Percentiles rank a stretch among this genome's conserved stretches.
Evolutionary conservation across 2,888 invertebrate genomes (phyloP).

Genomic region (Serripes groenlandicus): DNA sequence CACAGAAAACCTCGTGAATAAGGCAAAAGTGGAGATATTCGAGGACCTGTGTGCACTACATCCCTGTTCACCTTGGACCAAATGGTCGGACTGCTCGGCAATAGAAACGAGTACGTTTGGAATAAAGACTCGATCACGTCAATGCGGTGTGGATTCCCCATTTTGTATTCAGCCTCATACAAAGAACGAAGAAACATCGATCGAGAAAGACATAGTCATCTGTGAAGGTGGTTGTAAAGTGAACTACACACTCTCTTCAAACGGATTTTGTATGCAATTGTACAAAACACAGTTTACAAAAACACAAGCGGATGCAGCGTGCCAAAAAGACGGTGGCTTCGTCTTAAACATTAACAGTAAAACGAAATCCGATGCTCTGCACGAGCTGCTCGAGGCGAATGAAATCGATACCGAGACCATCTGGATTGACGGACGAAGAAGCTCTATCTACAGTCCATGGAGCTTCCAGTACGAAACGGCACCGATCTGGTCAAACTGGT

Average conservation of each 20-base stretch:
- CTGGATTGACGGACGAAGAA: constrained; percentile 18
- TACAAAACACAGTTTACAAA: not conserved
- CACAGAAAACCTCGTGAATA: not conserved
- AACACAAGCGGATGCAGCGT: not conserved
- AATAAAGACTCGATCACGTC: not conserved
- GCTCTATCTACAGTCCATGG: not conserved
- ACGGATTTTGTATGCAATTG: constrained; percentile 8
- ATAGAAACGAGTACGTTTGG: not conserved
- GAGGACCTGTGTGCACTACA: constrained; percentile 7
- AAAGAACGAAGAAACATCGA: not conserved
- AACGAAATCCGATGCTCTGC: not conserved
- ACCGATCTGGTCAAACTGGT: not conserved
- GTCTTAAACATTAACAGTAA: constrained; percentile 9
- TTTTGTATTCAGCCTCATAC: constrained; percentile 15
- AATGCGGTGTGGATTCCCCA: not conserved
- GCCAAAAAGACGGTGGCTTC: not conserved
- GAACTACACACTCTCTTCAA: not conserved
- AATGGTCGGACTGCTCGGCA: constrained; percentile 10
- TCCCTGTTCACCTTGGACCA: constrained; percentile 6
- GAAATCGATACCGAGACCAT: not conserved
- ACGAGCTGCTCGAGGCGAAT: not conserved
- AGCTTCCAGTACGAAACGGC: not conserved
- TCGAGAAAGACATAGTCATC: not conserved
- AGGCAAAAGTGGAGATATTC: constrained; percentile 11
- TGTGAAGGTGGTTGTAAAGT: not conserved